Evolutionary conservation across 2,888 invertebrate genomes (phyloP).

Genomic region (Aricia artaxerxes): DNA sequence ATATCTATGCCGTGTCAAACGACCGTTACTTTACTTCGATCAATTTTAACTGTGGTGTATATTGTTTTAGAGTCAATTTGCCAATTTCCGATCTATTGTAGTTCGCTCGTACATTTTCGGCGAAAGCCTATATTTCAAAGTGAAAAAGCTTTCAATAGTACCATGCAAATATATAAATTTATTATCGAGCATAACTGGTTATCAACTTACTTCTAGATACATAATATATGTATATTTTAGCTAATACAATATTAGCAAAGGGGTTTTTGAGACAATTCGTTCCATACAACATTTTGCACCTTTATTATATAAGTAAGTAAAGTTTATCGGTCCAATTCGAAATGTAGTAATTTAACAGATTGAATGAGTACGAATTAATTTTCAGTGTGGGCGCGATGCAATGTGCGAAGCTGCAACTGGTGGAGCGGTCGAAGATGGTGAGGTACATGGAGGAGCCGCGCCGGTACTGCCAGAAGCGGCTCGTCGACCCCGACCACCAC

Average conservation of each 20-base stretch:
- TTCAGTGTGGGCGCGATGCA: conserved; percentile 54
- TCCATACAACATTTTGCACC: too few species aligned
- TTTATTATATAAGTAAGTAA: too few species aligned
- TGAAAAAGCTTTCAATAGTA: background rate
- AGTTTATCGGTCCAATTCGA: too few species aligned
- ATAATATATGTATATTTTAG: too few species aligned
- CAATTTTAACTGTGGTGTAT: conserved; percentile 13
- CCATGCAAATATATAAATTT: too few species aligned
- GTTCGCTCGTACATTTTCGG: background rate
- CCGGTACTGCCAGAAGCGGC: conserved; percentile 67
- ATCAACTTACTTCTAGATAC: too few species aligned
- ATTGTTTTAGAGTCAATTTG: conserved; percentile 24
- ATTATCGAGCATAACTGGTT: too few species aligned
- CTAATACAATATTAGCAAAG: too few species aligned
- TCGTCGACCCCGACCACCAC: conserved; percentile 67
- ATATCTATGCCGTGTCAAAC: conserved; percentile 10
- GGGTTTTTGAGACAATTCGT: too few species aligned
- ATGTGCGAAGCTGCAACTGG: conserved; percentile 65
- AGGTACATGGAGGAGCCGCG: conserved; percentile 49
- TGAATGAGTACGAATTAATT: too few species aligned
- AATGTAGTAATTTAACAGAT: too few species aligned
- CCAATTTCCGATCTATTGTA: background rate
- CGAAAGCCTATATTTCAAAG: background rate
- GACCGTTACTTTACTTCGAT: background rate
- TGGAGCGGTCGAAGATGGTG: conserved; percentile 57